These are phyloP conservation scores for Microctenopoma lineatum DNA, from an alignment of 2,797 vertebrate species.

Conservation along the genomic window DNA sequence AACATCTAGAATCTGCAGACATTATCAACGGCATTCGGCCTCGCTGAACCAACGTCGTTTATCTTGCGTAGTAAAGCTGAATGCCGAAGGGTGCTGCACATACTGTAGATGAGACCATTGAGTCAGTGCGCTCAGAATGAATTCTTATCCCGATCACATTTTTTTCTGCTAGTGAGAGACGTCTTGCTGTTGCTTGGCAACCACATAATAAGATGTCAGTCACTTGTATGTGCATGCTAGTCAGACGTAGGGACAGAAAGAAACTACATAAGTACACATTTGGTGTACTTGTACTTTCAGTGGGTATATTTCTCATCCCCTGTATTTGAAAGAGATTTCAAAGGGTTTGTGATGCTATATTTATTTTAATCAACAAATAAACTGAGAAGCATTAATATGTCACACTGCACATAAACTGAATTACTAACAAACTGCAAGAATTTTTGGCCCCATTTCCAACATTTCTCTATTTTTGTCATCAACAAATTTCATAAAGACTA, in stretches of 20 bases:
- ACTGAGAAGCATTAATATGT: no score
- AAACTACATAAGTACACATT: background rate
- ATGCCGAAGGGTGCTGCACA: constrained; percentile 13
- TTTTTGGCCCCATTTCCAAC: no score
- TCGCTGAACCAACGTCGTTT: background rate
- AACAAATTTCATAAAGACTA: no score
- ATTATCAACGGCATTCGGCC: background rate
- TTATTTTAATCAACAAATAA: no score
- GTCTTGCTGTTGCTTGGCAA: constrained; percentile 29
- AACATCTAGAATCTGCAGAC: background rate
- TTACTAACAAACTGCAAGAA: no score
- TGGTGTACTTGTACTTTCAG: background rate
- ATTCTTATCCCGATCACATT: background rate
- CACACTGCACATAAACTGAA: no score
- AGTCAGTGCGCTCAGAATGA: constrained; percentile 1
- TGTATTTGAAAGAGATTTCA: no score
- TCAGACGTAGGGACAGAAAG: background rate
- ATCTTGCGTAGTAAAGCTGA: background rate
- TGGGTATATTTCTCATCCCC: background rate
- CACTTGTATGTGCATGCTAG: background rate
- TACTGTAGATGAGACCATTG: background rate
- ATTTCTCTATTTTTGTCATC: no score
- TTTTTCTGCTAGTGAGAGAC: background rate
- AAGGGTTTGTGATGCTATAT: no score
- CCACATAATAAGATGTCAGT: constrained; percentile 8